phyloP scores from a whole-genome alignment of 2,797 vertebrate genomes.

The Tragelaphus oryx region DNA sequence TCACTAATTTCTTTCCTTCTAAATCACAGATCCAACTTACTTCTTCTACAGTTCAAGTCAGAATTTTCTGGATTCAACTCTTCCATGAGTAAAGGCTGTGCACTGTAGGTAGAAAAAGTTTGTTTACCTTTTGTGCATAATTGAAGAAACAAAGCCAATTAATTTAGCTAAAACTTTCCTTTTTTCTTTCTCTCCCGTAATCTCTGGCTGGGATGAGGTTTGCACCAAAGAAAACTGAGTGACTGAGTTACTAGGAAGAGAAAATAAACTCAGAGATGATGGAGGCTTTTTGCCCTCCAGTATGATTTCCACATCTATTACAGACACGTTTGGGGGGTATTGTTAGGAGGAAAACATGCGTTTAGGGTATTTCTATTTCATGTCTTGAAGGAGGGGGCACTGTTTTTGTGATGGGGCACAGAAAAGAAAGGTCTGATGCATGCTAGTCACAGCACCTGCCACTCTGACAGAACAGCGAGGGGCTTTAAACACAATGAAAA shows the following conservation, averaged over 20 bases:
- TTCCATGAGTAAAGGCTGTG: background rate
- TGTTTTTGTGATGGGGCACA: slow-evolving; percentile 6
- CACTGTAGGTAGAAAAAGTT: background rate
- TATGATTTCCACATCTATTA: background rate
- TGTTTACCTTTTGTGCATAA: background rate
- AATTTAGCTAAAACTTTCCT: background rate
- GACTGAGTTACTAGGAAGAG: background rate
- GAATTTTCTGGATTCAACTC: background rate
- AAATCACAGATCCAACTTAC: background rate
- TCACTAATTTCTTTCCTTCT: background rate
- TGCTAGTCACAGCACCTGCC: slow-evolving; percentile 25
- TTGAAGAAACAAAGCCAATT: background rate
- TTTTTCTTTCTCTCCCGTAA: background rate
- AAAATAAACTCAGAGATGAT: background rate
- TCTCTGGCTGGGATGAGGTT: background rate
- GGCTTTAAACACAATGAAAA: background rate
- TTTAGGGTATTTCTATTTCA: background rate
- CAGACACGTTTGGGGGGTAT: background rate
- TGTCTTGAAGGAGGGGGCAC: background rate
- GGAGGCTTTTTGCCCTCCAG: background rate
- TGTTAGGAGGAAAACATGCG: background rate
- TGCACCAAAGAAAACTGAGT: slow-evolving; percentile 10
- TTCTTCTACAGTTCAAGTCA: background rate
- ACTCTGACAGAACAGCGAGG: background rate
- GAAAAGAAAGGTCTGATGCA: slow-evolving; percentile 1